These are phyloP conservation scores for Sclerurus mexicanus DNA, from an alignment of 2,113 vertebrate genomes.

Conservation along the genomic window DNA sequence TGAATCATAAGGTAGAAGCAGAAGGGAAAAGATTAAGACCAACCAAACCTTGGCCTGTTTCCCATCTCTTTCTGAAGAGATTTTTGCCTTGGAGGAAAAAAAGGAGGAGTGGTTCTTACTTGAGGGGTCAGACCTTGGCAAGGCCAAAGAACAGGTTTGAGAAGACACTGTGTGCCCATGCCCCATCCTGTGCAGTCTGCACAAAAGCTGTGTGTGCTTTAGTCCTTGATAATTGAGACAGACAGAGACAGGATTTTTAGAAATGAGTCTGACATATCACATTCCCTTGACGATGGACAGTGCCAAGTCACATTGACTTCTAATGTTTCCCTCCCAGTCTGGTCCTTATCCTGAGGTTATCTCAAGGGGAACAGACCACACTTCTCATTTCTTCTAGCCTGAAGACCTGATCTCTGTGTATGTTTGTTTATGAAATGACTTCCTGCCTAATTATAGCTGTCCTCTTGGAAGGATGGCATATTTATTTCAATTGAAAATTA, in stretches of 20 bases:
- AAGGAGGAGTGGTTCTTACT: not conserved
- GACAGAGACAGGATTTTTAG: conserved; percentile 11
- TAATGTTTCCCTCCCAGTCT: not conserved
- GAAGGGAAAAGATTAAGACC: not conserved
- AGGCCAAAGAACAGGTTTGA: not conserved
- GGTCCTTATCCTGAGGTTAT: conserved; percentile 18
- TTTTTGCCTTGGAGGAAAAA: not conserved
- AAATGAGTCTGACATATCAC: conserved; percentile 27
- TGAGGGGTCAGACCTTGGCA: not conserved
- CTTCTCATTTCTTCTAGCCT: not conserved
- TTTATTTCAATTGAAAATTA: not conserved
- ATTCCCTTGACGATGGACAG: not conserved
- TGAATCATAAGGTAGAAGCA: not conserved
- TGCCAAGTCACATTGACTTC: conserved; percentile 27
- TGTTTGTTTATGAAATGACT: not conserved
- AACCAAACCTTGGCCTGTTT: not conserved
- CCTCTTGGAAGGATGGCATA: not conserved
- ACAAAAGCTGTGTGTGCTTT: not conserved
- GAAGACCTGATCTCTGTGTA: not conserved
- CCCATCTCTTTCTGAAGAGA: not conserved
- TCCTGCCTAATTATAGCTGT: not conserved
- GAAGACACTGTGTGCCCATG: not conserved
- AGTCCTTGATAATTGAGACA: conserved; percentile 25
- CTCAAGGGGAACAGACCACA: not conserved
- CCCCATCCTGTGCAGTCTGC: conserved; percentile 11